Conservation (phyloP, 2,113 vertebrate genomes). For the Burhinus bistriatus region DNA sequence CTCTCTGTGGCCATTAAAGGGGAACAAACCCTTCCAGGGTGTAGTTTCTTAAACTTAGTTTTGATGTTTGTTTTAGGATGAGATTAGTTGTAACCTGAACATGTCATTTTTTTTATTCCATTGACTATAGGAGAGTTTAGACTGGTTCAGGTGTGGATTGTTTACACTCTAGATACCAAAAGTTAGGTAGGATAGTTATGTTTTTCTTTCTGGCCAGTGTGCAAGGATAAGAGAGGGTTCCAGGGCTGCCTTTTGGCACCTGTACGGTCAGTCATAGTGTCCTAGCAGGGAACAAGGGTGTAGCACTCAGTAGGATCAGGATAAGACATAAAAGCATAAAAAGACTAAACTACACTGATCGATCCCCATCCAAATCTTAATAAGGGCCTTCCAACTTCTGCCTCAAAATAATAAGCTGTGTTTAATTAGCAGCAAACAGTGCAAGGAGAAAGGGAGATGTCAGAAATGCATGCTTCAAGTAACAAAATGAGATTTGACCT, state of each 20-base stretch:
- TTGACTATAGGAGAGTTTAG: neutral
- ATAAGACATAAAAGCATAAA: neutral
- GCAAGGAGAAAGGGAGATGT: neutral
- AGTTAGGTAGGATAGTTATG: neutral
- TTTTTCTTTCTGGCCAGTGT: neutral
- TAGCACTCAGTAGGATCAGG: neutral
- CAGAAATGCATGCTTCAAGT: neutral
- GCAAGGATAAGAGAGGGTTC: neutral
- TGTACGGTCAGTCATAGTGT: neutral
- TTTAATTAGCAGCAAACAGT: neutral
- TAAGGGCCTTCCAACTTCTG: neutral
- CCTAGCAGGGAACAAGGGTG: neutral
- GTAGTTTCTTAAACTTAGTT: neutral
- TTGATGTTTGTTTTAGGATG: neutral
- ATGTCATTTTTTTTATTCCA: neutral
- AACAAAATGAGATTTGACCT: constrained; percentile 24
- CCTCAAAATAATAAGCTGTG: neutral
- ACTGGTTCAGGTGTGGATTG: neutral
- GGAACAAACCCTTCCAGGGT: neutral
- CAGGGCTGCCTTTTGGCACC: neutral
- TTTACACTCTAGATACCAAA: neutral
- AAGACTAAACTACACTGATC: neutral
- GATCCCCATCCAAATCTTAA: neutral
- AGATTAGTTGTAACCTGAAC: neutral
- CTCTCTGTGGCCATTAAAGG: accelerated